phyloP scores from a whole-genome alignment of 2,113 vertebrate genomes.

The Anas platyrhynchos region DNA sequence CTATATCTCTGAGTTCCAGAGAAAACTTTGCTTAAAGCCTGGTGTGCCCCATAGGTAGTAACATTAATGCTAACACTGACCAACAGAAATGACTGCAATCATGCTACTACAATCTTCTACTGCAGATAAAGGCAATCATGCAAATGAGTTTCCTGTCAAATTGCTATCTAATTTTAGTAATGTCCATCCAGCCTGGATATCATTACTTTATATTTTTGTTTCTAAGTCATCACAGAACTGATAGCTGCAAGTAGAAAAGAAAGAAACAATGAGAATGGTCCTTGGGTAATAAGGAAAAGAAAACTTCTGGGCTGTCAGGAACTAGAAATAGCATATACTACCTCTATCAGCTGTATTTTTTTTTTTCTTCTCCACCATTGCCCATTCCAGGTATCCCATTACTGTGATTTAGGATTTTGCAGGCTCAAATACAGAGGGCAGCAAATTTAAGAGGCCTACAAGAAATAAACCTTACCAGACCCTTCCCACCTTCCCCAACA shows the following conservation, averaged over 20 bases:
- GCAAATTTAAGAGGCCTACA: background rate
- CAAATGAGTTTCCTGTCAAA: background rate
- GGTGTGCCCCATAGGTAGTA: background rate
- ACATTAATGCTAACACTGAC: background rate
- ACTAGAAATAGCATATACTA: background rate
- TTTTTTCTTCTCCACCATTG: background rate
- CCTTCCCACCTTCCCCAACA: background rate
- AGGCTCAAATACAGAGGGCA: background rate
- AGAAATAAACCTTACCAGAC: background rate
- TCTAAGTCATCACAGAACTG: background rate
- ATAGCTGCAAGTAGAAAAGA: background rate
- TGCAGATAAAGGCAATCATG: background rate
- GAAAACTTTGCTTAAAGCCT: background rate
- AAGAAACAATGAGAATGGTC: background rate
- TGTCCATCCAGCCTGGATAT: background rate
- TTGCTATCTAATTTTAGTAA: background rate
- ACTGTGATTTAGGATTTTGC: background rate
- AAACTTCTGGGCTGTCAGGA: background rate
- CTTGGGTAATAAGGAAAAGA: background rate
- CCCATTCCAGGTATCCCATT: background rate
- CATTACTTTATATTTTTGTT: background rate
- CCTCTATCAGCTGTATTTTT: background rate
- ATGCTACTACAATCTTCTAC: background rate
- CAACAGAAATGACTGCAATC: conserved; percentile 30
- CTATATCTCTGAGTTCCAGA: background rate